A percentile compares a stretch with the other conserved stretches of the same genome.
Conservation (phyloP, 2,113 vertebrate species). For the Rallus limicola region DNA sequence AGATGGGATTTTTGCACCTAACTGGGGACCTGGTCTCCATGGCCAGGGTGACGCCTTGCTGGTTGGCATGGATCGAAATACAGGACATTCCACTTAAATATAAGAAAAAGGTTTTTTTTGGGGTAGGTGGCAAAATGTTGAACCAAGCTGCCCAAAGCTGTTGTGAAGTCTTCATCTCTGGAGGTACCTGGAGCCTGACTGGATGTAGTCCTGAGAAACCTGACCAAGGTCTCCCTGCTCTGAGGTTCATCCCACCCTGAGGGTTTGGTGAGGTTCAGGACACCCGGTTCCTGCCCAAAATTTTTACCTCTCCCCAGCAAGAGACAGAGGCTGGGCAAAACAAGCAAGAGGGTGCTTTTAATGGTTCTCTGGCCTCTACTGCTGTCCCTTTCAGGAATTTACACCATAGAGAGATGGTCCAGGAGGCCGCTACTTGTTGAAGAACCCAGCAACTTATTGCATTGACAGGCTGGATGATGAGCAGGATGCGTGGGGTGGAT, state of each 20-base stretch:
- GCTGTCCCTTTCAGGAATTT: not conserved
- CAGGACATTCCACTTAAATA: not conserved
- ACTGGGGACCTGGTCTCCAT: not conserved
- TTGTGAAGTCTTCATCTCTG: not conserved
- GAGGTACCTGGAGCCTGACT: not conserved
- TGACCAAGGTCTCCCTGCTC: too few relatives aligned
- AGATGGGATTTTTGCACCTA: not conserved
- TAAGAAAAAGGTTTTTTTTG: not conserved
- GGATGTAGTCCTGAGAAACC: not conserved
- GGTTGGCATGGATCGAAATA: accelerated
- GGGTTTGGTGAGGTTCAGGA: not conserved
- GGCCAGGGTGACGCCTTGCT: not conserved
- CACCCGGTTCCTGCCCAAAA: not conserved
- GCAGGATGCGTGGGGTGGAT: not conserved
- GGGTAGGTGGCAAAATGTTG: accelerated
- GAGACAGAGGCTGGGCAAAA: not conserved
- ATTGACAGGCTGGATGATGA: not conserved
- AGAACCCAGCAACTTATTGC: not conserved
- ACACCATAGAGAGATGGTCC: accelerated
- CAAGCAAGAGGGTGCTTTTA: not conserved
- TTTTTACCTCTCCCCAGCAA: not conserved
- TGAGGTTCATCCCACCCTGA: not conserved
- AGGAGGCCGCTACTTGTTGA: not conserved
- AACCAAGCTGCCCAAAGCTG: not conserved
- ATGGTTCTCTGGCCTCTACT: not conserved